Conservation (phyloP, 2,113 vertebrate species). For the Seriola quinqueradiata region DNA sequence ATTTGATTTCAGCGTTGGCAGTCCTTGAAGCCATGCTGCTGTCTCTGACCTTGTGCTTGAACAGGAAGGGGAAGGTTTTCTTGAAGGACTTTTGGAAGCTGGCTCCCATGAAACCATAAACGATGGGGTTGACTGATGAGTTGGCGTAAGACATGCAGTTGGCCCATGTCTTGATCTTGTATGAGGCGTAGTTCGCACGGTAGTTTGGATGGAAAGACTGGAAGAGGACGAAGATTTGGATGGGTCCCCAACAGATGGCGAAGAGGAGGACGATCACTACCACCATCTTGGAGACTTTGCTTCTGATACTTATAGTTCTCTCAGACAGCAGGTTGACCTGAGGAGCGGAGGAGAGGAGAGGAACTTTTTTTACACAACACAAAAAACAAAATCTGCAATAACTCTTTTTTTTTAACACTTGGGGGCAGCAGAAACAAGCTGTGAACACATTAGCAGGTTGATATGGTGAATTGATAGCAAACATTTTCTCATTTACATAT, state of each 20-base stretch:
- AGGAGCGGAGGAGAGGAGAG: background rate
- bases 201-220: conserved; percentile 86
- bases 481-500: background rate
- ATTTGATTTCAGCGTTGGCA: conserved; percentile 89
- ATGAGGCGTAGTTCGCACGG: conserved; percentile 83
- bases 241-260: conserved; percentile 90
- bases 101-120: conserved; percentile 88
- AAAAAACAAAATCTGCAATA: background rate
- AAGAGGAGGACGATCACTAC: conserved; percentile 90
- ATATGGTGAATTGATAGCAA: background rate
- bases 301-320: conserved; percentile 86
- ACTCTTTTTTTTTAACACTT: background rate
- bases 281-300: conserved; percentile 91
- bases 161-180: conserved; percentile 89
- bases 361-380: background rate
- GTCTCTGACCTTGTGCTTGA: conserved; percentile 86
- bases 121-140: conserved; percentile 88
- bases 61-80: conserved; percentile 88
- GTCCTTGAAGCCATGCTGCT: conserved; percentile 85
- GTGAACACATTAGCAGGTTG: background rate
- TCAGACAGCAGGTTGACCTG: conserved; percentile 90
- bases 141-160: conserved; percentile 90
- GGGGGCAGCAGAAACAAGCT: background rate
- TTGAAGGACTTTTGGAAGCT: conserved; percentile 89
- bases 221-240: conserved; percentile 89